Conservation (phyloP, 2,797 vertebrate genomes). For the Tamandua tetradactyla region DNA sequence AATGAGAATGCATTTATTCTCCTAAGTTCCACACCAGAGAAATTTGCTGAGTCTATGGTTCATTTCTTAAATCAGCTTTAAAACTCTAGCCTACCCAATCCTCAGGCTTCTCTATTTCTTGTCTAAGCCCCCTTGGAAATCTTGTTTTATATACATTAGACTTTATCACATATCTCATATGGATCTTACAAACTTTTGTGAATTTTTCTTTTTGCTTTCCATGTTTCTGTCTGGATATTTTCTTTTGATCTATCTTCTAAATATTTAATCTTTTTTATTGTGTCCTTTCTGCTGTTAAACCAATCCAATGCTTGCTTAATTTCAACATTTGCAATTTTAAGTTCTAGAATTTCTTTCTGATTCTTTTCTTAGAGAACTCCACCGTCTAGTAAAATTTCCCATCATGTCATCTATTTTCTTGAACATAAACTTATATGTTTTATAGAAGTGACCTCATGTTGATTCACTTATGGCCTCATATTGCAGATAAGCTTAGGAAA, state of each 20-base stretch:
- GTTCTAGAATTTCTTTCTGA: not conserved
- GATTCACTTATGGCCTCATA: not conserved
- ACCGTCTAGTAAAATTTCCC: not conserved
- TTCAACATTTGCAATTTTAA: conserved; percentile 22
- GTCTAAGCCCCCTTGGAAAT: not conserved
- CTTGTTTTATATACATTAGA: not conserved
- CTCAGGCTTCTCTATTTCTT: not conserved
- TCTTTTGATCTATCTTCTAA: not conserved
- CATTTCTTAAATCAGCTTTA: conserved; percentile 12
- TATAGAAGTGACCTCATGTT: not conserved
- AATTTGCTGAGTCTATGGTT: not conserved
- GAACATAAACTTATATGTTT: not conserved
- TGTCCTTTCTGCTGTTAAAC: not conserved
- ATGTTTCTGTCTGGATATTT: not conserved
- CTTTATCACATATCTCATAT: not conserved
- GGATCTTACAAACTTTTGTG: not conserved
- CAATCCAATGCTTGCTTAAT: not conserved
- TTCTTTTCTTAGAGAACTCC: not conserved
- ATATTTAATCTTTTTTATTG: not conserved
- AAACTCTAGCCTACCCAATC: not conserved
- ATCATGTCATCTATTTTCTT: not conserved
- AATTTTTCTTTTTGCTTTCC: not conserved
- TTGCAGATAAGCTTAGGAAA: not conserved
- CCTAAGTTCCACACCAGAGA: not conserved
- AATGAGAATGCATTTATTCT: not conserved